Evolutionary conservation across 1,140 invertebrate species (phyloP).

Genomic region (Heliconius hewitsoni): DNA sequence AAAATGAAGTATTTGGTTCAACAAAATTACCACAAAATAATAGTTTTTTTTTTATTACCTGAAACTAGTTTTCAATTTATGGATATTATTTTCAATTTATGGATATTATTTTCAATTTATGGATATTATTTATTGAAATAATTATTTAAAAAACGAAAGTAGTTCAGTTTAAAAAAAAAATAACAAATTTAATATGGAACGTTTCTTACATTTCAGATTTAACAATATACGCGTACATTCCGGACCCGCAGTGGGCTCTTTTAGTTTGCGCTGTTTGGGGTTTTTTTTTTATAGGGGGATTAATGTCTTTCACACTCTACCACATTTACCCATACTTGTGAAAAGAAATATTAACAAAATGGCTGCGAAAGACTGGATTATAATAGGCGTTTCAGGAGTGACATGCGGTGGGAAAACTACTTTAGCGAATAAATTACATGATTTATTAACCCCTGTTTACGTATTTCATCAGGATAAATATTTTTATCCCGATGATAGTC

Average conservation of each 20-base stretch:
- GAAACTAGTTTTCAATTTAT: no score
- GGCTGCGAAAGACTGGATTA: constrained; percentile 81
- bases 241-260: constrained; percentile 83
- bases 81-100: no score
- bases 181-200: no score
- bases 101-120: no score
- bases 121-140: no score
- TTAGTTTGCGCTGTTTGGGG: constrained; percentile 83
- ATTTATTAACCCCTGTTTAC: constrained; percentile 80
- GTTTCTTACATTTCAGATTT: constrained; percentile 74
- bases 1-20: no score
- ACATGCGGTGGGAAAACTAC: constrained; percentile 92
- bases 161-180: no score
- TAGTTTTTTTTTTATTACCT: no score
- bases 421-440: constrained; percentile 82
- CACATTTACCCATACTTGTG: constrained; percentile 78
- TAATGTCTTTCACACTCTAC: constrained; percentile 85
- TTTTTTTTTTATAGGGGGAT: constrained; percentile 84
- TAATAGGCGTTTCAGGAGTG: constrained; percentile 88
- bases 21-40: no score
- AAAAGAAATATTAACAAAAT: constrained; percentile 29
- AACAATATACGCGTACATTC: constrained; percentile 82
- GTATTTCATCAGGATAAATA: constrained; percentile 90
- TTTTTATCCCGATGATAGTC: constrained; percentile 86
- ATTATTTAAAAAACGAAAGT: no score